These are phyloP conservation scores for Pampus argenteus DNA, from an alignment of 2,797 vertebrate species.

Conservation along the genomic window DNA sequence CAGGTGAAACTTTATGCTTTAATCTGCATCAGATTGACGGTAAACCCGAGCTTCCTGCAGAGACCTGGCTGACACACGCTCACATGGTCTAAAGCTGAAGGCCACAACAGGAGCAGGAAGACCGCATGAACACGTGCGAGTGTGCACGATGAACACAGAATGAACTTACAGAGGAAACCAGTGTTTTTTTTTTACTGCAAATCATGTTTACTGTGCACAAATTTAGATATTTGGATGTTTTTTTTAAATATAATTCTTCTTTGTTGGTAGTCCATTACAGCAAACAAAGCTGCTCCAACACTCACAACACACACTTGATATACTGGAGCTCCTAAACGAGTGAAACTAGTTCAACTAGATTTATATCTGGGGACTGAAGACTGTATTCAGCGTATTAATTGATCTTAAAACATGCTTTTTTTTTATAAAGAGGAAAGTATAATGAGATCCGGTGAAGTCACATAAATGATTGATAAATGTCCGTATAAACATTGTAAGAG, in stretches of 20 bases:
- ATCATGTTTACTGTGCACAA: neutral
- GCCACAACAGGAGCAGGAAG: slow-evolving; percentile 21
- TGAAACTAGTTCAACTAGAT: too few species aligned
- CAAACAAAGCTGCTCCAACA: neutral
- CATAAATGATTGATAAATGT: neutral
- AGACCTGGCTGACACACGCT: slow-evolving; percentile 59
- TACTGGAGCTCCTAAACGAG: too few species aligned
- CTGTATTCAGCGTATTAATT: too few species aligned
- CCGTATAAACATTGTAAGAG: neutral
- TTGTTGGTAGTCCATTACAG: slow-evolving; percentile 1
- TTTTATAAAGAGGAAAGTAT: too few species aligned
- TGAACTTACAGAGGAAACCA: neutral
- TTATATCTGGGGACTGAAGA: too few species aligned
- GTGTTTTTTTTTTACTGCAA: slow-evolving; percentile 11
- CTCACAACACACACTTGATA: too few species aligned
- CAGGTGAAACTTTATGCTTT: slow-evolving; percentile 54
- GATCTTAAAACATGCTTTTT: too few species aligned
- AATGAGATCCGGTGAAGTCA: neutral
- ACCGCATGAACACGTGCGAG: slow-evolving; percentile 9
- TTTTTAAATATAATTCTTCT: too few species aligned
- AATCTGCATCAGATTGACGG: slow-evolving; percentile 59
- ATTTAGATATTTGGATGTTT: neutral
- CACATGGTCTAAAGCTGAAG: slow-evolving; percentile 35
- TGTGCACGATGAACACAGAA: slow-evolving; percentile 3
- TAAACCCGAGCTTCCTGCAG: slow-evolving; percentile 62